Base-by-base conservation (phyloP, 53 echinoderm and acorn worm genomes). In the Arbacia lixula region DNA sequence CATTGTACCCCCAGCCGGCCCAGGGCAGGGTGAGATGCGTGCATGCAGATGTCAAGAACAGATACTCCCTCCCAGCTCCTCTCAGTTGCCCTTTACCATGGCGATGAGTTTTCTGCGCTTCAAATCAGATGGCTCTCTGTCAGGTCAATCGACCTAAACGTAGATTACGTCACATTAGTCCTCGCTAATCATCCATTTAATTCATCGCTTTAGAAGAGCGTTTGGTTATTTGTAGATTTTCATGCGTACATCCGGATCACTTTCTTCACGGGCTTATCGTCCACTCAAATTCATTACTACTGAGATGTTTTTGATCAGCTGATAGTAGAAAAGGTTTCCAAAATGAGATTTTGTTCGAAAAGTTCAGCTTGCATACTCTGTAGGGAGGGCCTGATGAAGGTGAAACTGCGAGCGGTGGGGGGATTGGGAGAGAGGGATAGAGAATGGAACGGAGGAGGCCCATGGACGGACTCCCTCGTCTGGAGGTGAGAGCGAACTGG, bases 221-320 rank as follows among this genome's bases (percentile, higher is more conserved):
- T n/a, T n/a, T n/a, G n/a, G n/a, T n/a, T n/a, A n/a, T n/a, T n/a
- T n/a, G n/a, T n/a, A n/a, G n/a, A n/a, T n/a, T n/a, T n/a, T n/a
- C n/a, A n/a, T n/a, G n/a, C n/a, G n/a, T n/a, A n/a, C n/a, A n/a
- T n/a, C n/a, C n/a, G n/a, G n/a, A n/a, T n/a, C n/a, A n/a, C n/a
- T n/a, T 2, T 0, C 6, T 14, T 9, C 66, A 63, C 66, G 38
- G 36, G 66, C n/a, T 66, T 66, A 66, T 66, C 66, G 28, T 36
- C 38, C 37, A 21, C 38, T 38, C 36, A 66, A n/a, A n/a, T n/a
- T n/a, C n/a, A n/a, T n/a, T n/a, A 38, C 37, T 0, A 25, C 16
- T 30, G 38, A 66, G 66, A 38, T 66, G 66, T 66, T 66, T 66
- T 66, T n/a, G n/a, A n/a, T n/a, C n/a, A n/a, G n/a, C n/a, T n/a